Conservation (phyloP, 1,140 invertebrate genomes). For the Goniozus legneri region DNA sequence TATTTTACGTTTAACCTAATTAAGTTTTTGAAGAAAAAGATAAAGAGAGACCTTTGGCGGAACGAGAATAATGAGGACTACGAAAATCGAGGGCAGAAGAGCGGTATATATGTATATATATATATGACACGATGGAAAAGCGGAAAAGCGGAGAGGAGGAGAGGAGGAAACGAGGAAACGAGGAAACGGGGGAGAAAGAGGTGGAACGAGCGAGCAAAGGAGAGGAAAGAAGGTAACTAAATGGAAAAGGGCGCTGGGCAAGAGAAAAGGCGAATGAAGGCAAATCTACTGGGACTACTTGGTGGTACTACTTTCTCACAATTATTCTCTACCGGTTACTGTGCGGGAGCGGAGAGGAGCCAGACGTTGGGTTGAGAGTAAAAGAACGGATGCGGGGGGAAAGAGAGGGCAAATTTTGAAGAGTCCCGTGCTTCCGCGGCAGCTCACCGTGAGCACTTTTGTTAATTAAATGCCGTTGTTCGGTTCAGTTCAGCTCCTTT, state of each 20-base stretch:
- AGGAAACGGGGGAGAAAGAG: no score
- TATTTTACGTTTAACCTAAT: no score
- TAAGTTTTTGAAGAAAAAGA: no score
- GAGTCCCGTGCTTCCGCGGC: no score
- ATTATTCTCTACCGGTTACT: slow-evolving; percentile 23
- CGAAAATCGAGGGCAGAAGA: no score
- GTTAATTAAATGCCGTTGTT: slow-evolving; percentile 52
- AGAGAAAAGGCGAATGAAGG: no score
- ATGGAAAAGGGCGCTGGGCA: no score
- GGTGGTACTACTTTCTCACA: slow-evolving; percentile 22
- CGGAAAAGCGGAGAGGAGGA: slow-evolving; percentile 13
- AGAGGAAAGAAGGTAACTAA: no score
- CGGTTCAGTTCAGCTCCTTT: slow-evolving; percentile 43
- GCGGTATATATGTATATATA: no score
- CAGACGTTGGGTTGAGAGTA: not conserved
- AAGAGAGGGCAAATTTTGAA: not conserved
- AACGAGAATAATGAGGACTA: slow-evolving; percentile 17
- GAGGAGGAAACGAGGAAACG: not conserved
- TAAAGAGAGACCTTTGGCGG: not conserved
- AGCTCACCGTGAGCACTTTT: slow-evolving; percentile 45
- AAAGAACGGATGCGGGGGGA: slow-evolving; percentile 4
- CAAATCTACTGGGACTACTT: slow-evolving; percentile 13
- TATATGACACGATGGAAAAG: no score
- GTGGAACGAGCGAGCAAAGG: no score
- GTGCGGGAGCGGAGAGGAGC: not conserved